Percentiles rank a stretch among this genome's conserved stretches.
These are phyloP conservation scores for Anoplopoma fimbria DNA, from an alignment of 2,113 vertebrate genomes.

Conservation along the genomic window DNA sequence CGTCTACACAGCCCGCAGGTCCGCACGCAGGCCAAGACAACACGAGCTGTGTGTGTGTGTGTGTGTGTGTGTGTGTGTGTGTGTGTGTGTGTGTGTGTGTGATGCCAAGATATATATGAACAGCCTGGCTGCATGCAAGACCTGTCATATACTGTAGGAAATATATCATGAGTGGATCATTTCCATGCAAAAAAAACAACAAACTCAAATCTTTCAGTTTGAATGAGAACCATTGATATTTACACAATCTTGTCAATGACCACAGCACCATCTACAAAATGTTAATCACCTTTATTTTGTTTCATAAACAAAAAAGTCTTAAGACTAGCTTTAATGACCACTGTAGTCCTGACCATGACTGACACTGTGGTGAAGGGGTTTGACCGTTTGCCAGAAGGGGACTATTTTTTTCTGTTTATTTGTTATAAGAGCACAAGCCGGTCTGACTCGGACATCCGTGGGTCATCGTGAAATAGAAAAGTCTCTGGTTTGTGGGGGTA, in stretches of 20 bases:
- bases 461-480: conserved; percentile 92
- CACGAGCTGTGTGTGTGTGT: neutral
- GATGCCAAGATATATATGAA: conserved; percentile 40
- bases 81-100: too few relatives aligned
- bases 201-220: neutral
- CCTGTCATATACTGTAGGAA: neutral
- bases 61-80: too few relatives aligned
- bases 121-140: conserved; percentile 13
- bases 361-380: conserved; percentile 50
- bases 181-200: neutral
- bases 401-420: conserved; percentile 13
- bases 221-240: neutral
- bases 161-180: neutral
- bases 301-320: conserved; percentile 83
- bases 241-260: conserved; percentile 28
- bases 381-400: conserved; percentile 67
- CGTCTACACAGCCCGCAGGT: conserved; percentile 51
- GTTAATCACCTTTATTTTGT: conserved; percentile 88
- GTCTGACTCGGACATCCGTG: conserved; percentile 88
- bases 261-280: conserved; percentile 74
- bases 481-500: conserved; percentile 69
- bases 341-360: conserved; percentile 79
- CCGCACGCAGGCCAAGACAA: conserved; percentile 47
- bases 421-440: conserved; percentile 88
- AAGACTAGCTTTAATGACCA: conserved; percentile 86